Base-by-base conservation (phyloP, 2,888 invertebrate species). In the Tetranychus truncatus region DNA sequence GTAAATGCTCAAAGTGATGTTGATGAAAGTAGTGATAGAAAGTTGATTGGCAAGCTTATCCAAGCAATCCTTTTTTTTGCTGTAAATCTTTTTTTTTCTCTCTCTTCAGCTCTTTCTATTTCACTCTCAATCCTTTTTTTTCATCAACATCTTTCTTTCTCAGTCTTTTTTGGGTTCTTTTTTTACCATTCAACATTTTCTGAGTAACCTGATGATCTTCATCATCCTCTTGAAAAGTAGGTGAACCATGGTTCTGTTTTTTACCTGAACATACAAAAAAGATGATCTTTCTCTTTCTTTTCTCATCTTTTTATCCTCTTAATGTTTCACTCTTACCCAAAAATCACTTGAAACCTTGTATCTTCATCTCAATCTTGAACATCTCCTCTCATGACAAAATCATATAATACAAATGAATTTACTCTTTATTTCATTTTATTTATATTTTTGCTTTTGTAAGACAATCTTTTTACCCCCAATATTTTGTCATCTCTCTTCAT, bases 1-100 rank as follows among this genome's bases (percentile, higher is more conserved):
- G 34, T 34, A 34, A 34, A 55, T 15, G 55, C 55, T 55, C 11
- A 55, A 15, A 15, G 7, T 15, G 55, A 55, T 55, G 55, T 15
- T 55, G 55, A 55, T 55, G 55, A 55, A 55, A 55, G 55, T 55
- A 55, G 55, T 55, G 55, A 55, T 55, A 55, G 55, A 55, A 55
- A 55, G 55, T 55, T 55, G 55, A 55, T 55, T 55, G 55, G 55
- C 55, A 55, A 55, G 55, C 55, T 55, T 55, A 55, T 55, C 55
- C 55, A 15, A 55, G 55, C 55, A 55, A 55, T 5, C 6, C 55
- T 6, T 55, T 55, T 55, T 55, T 55, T 55, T 55, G 11, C 9
- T 55, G 11, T 9, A 15, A 9, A 55, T 55, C 55, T 55, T 55
- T 15, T 15, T 55, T 15, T 55, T 2, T 55, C 55, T 15, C 15